Evolutionary conservation across 2,888 invertebrate genomes (phyloP), one percentile per base, ranked within the genome.

Genomic region (Folsomia manolachei): DNA sequence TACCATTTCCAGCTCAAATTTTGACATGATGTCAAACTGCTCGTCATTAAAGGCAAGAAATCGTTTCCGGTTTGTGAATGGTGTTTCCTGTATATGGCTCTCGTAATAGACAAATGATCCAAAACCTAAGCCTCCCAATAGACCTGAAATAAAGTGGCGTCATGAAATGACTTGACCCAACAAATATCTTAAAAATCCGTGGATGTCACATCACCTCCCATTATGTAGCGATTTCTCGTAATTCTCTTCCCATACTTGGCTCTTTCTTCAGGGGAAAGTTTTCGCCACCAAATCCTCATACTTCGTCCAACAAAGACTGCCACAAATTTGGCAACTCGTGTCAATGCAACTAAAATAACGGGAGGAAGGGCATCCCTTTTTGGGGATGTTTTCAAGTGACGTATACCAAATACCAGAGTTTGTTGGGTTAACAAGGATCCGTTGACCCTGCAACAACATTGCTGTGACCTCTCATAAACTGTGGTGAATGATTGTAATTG

Each of bases 31-130:
- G 62, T 75, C 70, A 27, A 81, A 77, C 19, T 79, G 79, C 0
- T 75, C 75, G 23, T 75, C 71, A 21, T 72, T 76, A 72, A 88
- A 84, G 4, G 86, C 83, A 25, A 88, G 84, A 76, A 88, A 88
- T 71, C 87, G 83, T 71, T 82, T 83, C 63, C 87, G 83, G 14
- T 85, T 83, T 1, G 87, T 87, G 60, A 88, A 77, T 1, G 88
- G 88, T 39, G 87, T 84, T 63, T 83, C 84, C 78, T 87, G 83
- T 14, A 87, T 71, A 80, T 88, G 87, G 9, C 81, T 81, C 2
- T 82, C 62, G 66, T 84, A 85, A 68, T 83, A 84, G 14, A 74
- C 71, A 61, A 69, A 76, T 1, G 75, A 63, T 14, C 77, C 79
- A 25, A 73, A 73, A 0, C 73, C 70, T n/a, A 73, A 27, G n/a